phyloP scores from a whole-genome alignment of 2,888 invertebrate species.

The Acholoe squamosa region DNA sequence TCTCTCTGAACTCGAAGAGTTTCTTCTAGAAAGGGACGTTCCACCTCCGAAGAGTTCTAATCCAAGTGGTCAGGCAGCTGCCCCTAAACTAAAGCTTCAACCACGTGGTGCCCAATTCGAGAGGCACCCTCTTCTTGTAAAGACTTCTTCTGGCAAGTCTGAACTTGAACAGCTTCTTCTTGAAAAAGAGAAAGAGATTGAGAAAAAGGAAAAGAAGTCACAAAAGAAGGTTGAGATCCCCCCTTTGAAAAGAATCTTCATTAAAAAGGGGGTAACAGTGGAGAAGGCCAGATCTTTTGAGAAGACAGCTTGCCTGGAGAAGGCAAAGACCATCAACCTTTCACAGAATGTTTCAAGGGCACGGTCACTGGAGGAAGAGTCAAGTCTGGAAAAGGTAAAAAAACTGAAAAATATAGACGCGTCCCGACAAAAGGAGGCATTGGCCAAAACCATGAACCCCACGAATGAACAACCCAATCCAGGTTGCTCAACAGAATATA shows the following conservation, averaged over 20 bases:
- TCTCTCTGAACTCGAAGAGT: conserved; percentile 59
- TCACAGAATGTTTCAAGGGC: conserved; percentile 50
- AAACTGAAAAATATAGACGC: neutral
- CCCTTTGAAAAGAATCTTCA: conserved; percentile 12
- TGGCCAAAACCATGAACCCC: neutral
- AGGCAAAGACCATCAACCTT: conserved; percentile 26
- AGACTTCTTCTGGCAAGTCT: conserved; percentile 67
- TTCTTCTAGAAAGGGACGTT: conserved; percentile 50
- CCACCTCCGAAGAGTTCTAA: neutral
- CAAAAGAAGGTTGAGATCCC: neutral
- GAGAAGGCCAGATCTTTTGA: conserved; percentile 55
- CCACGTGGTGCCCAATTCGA: conserved; percentile 70
- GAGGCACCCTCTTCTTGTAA: conserved; percentile 67
- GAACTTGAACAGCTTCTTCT: conserved; percentile 69
- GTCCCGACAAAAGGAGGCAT: neutral
- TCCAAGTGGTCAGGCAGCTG: neutral
- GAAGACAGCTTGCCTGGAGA: conserved; percentile 50
- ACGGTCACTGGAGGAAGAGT: conserved; percentile 53
- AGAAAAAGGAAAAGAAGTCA: conserved; percentile 46
- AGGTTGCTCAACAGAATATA: neutral
- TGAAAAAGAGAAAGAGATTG: conserved; percentile 67
- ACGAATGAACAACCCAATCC: neutral
- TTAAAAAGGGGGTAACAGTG: conserved; percentile 41
- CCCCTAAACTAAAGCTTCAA: conserved; percentile 62
- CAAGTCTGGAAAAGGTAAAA: conserved; percentile 53